Evolutionary conservation across 2,888 invertebrate genomes (phyloP).

Genomic region (Pardosa pseudoannulata): DNA sequence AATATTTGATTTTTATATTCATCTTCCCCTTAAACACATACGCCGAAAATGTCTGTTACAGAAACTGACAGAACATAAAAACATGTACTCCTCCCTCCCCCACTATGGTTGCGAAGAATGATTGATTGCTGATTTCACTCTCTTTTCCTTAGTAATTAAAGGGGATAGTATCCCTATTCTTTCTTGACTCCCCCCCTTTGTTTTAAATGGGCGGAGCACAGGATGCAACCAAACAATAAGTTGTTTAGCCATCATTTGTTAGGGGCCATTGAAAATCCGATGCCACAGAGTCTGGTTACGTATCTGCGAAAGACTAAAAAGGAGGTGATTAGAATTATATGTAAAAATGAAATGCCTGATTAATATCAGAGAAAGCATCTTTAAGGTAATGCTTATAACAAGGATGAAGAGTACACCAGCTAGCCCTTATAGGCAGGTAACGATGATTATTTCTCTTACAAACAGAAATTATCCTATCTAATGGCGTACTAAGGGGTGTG

Average conservation of each 20-base stretch:
- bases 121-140: conserved; percentile 43
- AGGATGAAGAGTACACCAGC: too few relatives aligned
- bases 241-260: conserved; percentile 37
- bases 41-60: neutral
- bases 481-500: too few relatives aligned
- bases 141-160: conserved; percentile 56
- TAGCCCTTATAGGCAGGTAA: too few relatives aligned
- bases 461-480: too few relatives aligned
- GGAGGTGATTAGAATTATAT: conserved; percentile 32
- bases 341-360: conserved; percentile 29
- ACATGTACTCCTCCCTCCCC: conserved; percentile 12
- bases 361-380: neutral
- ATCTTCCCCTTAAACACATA: neutral
- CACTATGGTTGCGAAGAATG: conserved; percentile 3
- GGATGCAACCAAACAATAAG: conserved; percentile 46
- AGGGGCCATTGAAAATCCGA: neutral
- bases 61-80: conserved; percentile 2
- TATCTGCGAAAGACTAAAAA: neutral
- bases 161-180: neutral
- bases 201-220: conserved; percentile 41
- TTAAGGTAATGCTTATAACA: too few relatives aligned
- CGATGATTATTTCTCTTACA: too few relatives aligned
- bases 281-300: neutral
- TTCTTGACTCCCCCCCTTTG: conserved; percentile 29
- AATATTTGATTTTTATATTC: too few relatives aligned